Evolutionary conservation across 2,797 vertebrate species (phyloP).

Genomic region (Scomberomorus guttatus): DNA sequence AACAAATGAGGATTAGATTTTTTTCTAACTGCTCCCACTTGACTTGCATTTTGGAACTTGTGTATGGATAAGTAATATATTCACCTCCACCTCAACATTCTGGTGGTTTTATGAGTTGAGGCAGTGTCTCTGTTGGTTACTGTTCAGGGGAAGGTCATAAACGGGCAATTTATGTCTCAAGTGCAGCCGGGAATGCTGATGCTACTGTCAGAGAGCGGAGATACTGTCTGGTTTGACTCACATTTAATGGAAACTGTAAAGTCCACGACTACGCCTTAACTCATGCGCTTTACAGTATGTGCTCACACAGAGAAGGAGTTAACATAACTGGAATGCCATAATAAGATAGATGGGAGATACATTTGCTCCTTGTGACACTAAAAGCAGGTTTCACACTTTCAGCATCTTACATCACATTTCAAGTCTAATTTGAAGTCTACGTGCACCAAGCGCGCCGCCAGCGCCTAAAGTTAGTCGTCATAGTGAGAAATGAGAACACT

Average conservation of each 20-base stretch:
- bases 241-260: slow-evolving; percentile 71
- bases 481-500: slow-evolving; percentile 47
- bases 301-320: slow-evolving; percentile 49
- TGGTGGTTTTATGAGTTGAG: slow-evolving; percentile 71
- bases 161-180: slow-evolving; percentile 75
- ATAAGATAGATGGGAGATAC: slow-evolving; percentile 41
- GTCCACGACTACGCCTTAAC: slow-evolving; percentile 55
- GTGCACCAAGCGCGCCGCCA: slow-evolving; percentile 25
- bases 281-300: slow-evolving; percentile 51
- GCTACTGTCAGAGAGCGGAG: slow-evolving; percentile 60
- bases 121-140: slow-evolving; percentile 78
- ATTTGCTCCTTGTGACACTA: slow-evolving; percentile 44
- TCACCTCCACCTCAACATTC: slow-evolving; percentile 66
- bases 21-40: slow-evolving; percentile 59
- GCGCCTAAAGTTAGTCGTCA: slow-evolving; percentile 40
- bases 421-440: slow-evolving; percentile 54
- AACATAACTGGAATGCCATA: slow-evolving; percentile 48
- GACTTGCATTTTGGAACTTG: slow-evolving; percentile 58
- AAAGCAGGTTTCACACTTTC: slow-evolving; percentile 47
- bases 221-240: slow-evolving; percentile 59
- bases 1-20: slow-evolving; percentile 50
- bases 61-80: slow-evolving; percentile 63
- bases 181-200: slow-evolving; percentile 73
- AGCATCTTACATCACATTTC: slow-evolving; percentile 66
- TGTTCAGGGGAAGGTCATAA: slow-evolving; percentile 77